phyloP scores from a whole-genome alignment of 1,140 invertebrate species.

The Neoseiulus cucumeris region DNA sequence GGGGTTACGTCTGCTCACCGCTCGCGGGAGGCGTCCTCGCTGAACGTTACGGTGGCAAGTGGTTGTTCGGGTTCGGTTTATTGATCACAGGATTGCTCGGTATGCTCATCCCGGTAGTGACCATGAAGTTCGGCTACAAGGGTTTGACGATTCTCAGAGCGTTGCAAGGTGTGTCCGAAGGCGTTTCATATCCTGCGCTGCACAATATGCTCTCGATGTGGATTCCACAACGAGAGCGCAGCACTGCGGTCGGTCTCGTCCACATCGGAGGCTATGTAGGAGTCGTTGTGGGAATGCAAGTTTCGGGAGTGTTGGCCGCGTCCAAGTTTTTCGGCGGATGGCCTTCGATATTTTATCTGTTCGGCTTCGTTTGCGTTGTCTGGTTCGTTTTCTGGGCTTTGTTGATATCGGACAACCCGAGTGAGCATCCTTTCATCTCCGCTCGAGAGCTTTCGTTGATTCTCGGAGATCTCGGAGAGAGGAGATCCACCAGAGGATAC shows the following conservation, averaged over 20 bases:
- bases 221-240: neutral
- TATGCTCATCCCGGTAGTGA: slow-evolving; percentile 48
- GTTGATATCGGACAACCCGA: slow-evolving; percentile 22
- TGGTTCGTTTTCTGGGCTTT: slow-evolving; percentile 27
- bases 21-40: slow-evolving; percentile 55
- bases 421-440: slow-evolving; percentile 4
- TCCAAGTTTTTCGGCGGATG: slow-evolving; percentile 17
- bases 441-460: slow-evolving; percentile 14
- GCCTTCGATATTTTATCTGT: slow-evolving; percentile 19
- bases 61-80: slow-evolving; percentile 60
- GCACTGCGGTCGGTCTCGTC: neutral
- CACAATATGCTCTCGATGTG: neutral
- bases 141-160: neutral
- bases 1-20: slow-evolving; percentile 60
- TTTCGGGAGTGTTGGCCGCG: slow-evolving; percentile 15
- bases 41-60: slow-evolving; percentile 55
- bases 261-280: slow-evolving; percentile 13
- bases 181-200: slow-evolving; percentile 1
- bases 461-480: neutral
- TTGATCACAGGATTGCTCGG: slow-evolving; percentile 59
- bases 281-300: slow-evolving; percentile 14
- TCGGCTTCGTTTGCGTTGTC: slow-evolving; percentile 18
- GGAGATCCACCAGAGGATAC: slow-evolving; percentile 13
- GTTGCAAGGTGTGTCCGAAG: neutral
- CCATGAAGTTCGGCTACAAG: neutral